phyloP scores from a whole-genome alignment of 1,140 invertebrate genomes.

The Aphelenchoides besseyi region DNA sequence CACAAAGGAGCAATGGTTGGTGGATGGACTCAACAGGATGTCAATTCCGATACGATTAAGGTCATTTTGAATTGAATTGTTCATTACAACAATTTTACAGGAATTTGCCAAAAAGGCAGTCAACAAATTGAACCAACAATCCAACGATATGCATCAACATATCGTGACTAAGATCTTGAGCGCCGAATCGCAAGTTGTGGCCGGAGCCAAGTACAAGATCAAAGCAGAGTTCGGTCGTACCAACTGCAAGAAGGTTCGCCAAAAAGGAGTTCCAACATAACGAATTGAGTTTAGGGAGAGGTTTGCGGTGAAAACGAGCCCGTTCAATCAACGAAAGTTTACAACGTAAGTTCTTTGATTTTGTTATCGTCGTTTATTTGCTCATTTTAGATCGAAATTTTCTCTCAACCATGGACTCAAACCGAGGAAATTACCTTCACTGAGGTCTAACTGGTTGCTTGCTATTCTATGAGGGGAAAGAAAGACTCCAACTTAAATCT shows the following conservation, averaged over 20 bases:
- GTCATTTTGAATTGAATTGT: neutral
- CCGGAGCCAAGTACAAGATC: slow-evolving; percentile 8
- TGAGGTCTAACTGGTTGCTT: no score
- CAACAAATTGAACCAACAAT: slow-evolving; percentile 17
- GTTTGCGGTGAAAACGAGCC: slow-evolving; percentile 14
- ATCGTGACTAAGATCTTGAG: neutral
- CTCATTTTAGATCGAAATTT: slow-evolving; percentile 20
- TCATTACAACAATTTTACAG: neutral
- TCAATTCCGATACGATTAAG: slow-evolving; percentile 8
- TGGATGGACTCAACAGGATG: slow-evolving; percentile 9
- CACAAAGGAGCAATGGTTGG: neutral
- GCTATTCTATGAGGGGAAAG: no score
- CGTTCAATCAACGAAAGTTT: neutral
- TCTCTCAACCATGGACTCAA: neutral
- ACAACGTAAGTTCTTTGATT: no score
- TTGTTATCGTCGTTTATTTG: no score
- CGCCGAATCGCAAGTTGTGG: slow-evolving; percentile 16
- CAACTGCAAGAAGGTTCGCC: slow-evolving; percentile 9
- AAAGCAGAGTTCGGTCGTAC: neutral
- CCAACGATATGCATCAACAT: neutral
- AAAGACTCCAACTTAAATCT: no score
- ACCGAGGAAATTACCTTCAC: slow-evolving; percentile 11
- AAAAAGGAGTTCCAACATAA: neutral
- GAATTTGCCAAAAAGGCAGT: slow-evolving; percentile 10
- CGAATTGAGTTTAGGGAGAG: neutral